These are phyloP conservation scores for Acanthosepion pharaonis DNA, from an alignment of 2,888 invertebrate genomes.

Conservation along the genomic window DNA sequence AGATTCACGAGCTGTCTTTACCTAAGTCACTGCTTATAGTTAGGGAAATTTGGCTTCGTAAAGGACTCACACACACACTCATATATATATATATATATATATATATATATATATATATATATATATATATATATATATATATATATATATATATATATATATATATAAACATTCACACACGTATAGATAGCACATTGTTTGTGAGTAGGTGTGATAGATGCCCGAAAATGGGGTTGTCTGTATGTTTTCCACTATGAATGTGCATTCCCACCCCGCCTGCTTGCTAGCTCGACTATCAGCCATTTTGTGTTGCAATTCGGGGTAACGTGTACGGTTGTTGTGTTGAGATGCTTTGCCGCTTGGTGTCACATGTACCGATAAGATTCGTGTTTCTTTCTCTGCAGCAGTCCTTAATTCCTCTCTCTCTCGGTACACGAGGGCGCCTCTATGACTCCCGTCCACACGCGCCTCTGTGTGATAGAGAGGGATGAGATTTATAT, in stretches of 20 bases:
- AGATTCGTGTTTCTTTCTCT: neutral
- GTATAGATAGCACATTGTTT: too few species aligned
- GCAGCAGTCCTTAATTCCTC: neutral
- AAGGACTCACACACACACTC: too few species aligned
- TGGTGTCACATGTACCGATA: neutral
- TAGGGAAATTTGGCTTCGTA: too few species aligned
- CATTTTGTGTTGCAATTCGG: neutral
- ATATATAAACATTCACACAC: too few species aligned
- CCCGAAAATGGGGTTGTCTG: neutral
- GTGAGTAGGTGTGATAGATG: neutral
- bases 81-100: too few species aligned
- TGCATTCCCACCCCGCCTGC: neutral
- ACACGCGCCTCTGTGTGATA: neutral
- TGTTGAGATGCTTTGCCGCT: neutral
- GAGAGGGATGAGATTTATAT: neutral
- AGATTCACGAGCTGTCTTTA: too few species aligned
- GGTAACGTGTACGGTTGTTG: constrained; percentile 11
- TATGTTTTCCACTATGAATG: neutral
- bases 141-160: too few species aligned
- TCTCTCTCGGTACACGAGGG: neutral
- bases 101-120: too few species aligned
- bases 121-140: too few species aligned
- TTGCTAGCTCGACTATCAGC: neutral
- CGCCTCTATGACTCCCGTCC: neutral
- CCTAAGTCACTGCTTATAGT: too few species aligned